Evolutionary conservation across 2,888 invertebrate species (phyloP), one percentile per base, ranked within the genome.

Genomic region (Lochmaea crataegi): DNA sequence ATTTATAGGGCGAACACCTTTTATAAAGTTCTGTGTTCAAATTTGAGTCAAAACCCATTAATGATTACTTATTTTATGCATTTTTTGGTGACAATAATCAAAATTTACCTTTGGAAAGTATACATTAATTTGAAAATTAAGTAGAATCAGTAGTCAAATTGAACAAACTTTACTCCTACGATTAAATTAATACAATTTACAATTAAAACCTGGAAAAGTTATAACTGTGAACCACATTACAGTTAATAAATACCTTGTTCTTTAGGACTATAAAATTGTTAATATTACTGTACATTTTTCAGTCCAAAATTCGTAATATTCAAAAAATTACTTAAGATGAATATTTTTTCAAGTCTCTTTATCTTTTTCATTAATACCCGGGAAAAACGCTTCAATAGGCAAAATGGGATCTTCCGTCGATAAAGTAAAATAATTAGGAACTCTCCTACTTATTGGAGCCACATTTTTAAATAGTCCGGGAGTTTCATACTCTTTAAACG

Each of bases 321-420:
- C 7, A 38, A 38, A 45, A 12, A 42, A 12, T 11, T 12, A 12
- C 42, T 12, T 53, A 7, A n/a, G n/a, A n/a, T 7, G n/a, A 16
- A n/a, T 14, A n/a, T 32, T 60, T 12, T 38, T 53, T 63, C 42
- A 63, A n/a, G 41, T 63, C 7, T 68, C 68, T 48, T 77, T 74
- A 58, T 80, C 78, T 71, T 78, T 80, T 14, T 75, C 76, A 72
- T 92, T 90, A 64, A 93, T 84, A 83, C 93, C 92, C 18, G 94
- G 92, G 83, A 94, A 94, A 86, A 94, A 94, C 0, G 94, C 93
- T 86, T 94, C 94, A 76, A 94, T 93, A 0, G 94, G 94, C 65
- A 94, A 87, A 68, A 94, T 93, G 0, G 94, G 94, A 83, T 94
- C 94, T 77, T 94, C 94, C 0, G 94, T 93, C 1, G 92, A 91